Evolutionary conservation across 2,888 invertebrate species (phyloP).

Genomic region (Cyaniris semiargus): DNA sequence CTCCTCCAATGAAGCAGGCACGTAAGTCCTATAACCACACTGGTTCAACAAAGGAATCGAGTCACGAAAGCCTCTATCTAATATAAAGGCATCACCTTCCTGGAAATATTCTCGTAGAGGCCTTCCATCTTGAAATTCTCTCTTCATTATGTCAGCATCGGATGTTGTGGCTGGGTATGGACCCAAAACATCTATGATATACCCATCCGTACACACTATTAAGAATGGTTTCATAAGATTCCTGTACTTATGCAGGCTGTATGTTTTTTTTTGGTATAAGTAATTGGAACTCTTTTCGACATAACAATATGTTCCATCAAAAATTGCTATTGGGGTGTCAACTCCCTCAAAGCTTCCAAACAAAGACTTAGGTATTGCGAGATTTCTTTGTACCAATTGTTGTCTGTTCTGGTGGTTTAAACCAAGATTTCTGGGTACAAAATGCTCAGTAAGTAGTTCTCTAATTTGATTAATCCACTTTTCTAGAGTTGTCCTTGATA

Average conservation of each 20-base stretch:
- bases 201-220: slow-evolving; percentile 37
- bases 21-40: slow-evolving; percentile 31
- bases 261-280: slow-evolving; percentile 37
- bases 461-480: slow-evolving; percentile 19
- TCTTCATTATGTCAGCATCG: too few relatives aligned
- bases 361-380: slow-evolving; percentile 7
- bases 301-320: slow-evolving; percentile 32
- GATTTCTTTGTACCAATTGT: slow-evolving; percentile 17
- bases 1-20: slow-evolving; percentile 34
- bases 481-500: slow-evolving; percentile 34
- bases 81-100: slow-evolving; percentile 34
- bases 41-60: slow-evolving; percentile 28
- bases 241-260: slow-evolving; percentile 38
- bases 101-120: slow-evolving; percentile 33
- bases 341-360: slow-evolving; percentile 27
- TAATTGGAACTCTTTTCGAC: slow-evolving; percentile 37
- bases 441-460: slow-evolving; percentile 28
- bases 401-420: slow-evolving; percentile 26
- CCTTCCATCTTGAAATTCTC: slow-evolving; percentile 21
- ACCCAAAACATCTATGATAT: slow-evolving; percentile 36
- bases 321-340: slow-evolving; percentile 13
- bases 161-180: not conserved
- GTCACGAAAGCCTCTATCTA: slow-evolving; percentile 35
- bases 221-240: slow-evolving; percentile 39
- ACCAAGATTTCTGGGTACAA: slow-evolving; percentile 31